Evolutionary conservation across 2,113 vertebrate species (phyloP).

Genomic region (Chaetodon trifascialis): DNA sequence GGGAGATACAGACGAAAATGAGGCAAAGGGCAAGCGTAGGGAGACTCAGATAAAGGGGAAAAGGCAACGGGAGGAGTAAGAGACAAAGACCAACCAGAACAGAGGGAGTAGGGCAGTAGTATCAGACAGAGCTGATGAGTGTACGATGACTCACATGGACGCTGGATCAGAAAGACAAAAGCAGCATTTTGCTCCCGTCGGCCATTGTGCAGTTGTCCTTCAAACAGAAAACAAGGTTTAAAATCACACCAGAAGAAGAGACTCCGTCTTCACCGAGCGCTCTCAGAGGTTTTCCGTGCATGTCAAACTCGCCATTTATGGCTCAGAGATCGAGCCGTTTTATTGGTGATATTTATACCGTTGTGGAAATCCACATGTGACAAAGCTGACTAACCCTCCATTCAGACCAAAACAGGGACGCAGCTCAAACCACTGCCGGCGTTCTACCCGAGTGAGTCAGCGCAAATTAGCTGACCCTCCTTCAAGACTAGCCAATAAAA

Average conservation of each 20-base stretch:
- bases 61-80: slow-evolving; percentile 19
- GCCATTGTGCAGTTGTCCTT: not conserved
- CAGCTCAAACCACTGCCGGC: not conserved
- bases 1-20: slow-evolving; percentile 37
- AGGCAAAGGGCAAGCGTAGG: slow-evolving; percentile 51
- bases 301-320: too few relatives aligned
- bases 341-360: too few relatives aligned
- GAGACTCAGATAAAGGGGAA: slow-evolving; percentile 42
- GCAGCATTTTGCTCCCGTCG: slow-evolving; percentile 11
- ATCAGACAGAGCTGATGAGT: slow-evolving; percentile 42
- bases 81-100: slow-evolving; percentile 50
- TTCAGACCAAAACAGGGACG: not conserved
- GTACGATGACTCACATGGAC: slow-evolving; percentile 54
- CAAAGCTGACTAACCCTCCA: too few relatives aligned
- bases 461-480: not conserved
- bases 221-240: not conserved
- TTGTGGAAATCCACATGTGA: too few relatives aligned
- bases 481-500: not conserved
- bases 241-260: not conserved
- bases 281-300: not conserved
- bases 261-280: not conserved
- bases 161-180: slow-evolving; percentile 47
- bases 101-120: slow-evolving; percentile 54
- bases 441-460: not conserved
- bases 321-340: too few relatives aligned